Evolutionary conservation across 2,888 invertebrate genomes (phyloP).

Genomic region (Allygus modestus): DNA sequence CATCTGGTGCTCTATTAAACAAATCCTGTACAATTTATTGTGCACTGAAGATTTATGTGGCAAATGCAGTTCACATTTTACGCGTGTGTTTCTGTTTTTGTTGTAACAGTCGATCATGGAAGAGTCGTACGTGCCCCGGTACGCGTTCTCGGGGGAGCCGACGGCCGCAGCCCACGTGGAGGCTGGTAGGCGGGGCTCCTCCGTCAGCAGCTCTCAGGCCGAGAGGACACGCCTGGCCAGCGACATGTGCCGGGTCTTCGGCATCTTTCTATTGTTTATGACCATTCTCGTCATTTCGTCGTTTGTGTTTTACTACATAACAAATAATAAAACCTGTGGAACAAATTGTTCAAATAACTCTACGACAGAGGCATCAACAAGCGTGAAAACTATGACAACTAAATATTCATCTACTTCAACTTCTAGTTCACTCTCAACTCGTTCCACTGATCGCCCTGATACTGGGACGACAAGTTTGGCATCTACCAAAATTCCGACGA

Average conservation of each 20-base stretch:
- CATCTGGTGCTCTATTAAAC: slow-evolving; percentile 43
- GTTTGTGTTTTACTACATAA: slow-evolving; percentile 6
- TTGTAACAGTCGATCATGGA: neutral
- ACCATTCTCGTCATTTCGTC: neutral
- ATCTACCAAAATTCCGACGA: no score
- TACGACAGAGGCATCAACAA: slow-evolving; percentile 1
- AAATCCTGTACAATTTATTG: slow-evolving; percentile 32
- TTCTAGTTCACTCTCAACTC: neutral
- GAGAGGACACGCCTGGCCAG: neutral
- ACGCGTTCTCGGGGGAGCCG: neutral
- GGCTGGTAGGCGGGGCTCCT: neutral
- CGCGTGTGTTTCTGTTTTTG: neutral
- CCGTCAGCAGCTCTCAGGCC: neutral
- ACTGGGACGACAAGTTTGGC: no score
- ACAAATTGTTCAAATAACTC: neutral
- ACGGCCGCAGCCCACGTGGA: neutral
- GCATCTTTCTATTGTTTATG: neutral
- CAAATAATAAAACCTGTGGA: neutral
- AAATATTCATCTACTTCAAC: neutral
- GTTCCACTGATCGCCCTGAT: no score
- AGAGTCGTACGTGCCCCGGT: slow-evolving; percentile 6
- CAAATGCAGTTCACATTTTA: neutral
- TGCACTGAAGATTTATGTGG: neutral
- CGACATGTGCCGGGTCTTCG: neutral
- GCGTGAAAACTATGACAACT: neutral